Conservation (phyloP, 1,140 invertebrate genomes). For the Macrobrachium rosenbergii region DNA sequence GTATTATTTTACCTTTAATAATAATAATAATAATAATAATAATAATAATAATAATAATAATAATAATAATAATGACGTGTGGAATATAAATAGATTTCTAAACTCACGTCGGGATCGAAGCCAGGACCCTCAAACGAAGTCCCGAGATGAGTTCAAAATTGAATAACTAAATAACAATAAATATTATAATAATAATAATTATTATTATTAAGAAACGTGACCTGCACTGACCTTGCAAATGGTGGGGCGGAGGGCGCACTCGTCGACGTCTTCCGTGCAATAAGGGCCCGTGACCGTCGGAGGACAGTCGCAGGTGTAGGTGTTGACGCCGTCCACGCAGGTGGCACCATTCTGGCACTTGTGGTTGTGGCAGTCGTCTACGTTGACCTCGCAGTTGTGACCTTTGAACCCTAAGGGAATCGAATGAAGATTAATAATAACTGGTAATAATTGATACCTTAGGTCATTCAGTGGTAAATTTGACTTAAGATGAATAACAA, state of each 20-base stretch:
- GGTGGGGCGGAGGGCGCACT: constrained; percentile 75
- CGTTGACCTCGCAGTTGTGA: constrained; percentile 80
- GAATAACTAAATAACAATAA: neutral
- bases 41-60: too few relatives aligned
- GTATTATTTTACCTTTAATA: too few relatives aligned
- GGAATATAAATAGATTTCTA: too few relatives aligned
- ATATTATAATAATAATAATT: neutral
- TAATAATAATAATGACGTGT: neutral
- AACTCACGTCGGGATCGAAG: neutral
- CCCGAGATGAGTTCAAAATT: too few relatives aligned
- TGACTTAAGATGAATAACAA: too few relatives aligned
- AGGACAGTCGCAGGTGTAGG: constrained; percentile 89
- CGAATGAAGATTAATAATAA: too few relatives aligned
- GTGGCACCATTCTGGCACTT: constrained; percentile 92
- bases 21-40: neutral
- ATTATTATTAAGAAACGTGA: neutral
- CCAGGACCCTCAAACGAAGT: neutral
- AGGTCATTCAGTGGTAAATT: too few relatives aligned
- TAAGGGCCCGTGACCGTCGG: constrained; percentile 87
- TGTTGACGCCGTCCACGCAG: constrained; percentile 88
- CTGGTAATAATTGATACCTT: too few relatives aligned
- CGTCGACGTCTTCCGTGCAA: constrained; percentile 75
- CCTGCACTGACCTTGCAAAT: constrained; percentile 75
- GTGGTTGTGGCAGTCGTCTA: constrained; percentile 89
- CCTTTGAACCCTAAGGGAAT: constrained; percentile 83